Evolutionary conservation across 53 echinoderm and acorn worm genomes (phyloP), one percentile per base, ranked within the genome.

Genomic region (Hippasteria phrygiana): DNA sequence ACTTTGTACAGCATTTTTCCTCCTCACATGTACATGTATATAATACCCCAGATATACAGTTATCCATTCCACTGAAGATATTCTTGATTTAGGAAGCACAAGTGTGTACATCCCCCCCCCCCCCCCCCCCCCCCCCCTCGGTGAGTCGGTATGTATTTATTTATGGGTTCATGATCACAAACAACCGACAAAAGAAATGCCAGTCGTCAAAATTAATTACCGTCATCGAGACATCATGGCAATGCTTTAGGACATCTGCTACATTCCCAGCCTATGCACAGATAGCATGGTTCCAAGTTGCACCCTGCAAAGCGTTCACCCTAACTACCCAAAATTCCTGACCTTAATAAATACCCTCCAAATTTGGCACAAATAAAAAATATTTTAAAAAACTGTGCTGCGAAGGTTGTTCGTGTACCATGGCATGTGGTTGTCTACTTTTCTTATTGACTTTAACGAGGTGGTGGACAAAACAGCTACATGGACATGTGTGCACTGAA

Each of bases 291-390:
- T 20, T 37, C 72, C 3, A 12, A 5, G 6, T 3, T 8, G 74
- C 18, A 47, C 47, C 74, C 74, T 47, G 47, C 39, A 18, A 47
- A 45, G 74, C 47, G 39, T 28, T 32, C 2, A 63, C 20, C 72
- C 20, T 11, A 72, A 74, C 74, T 17, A 31, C 31, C 35, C 32
- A 14, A 32, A 14, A 76, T 77, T n/a, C 54, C 54, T 77, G 77
- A 77, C 77, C 55, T 54, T 77, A 55, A 34, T n/a, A 43, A 10
- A 54, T 54, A 74, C 77, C 77, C 77, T 77, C 17, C 77, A 34
- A 51, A 77, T 77, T 77, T 53, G 32, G 35, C 53, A 31, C n/a
- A 45, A 77, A 77, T 54, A 35, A 77, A 77, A 17, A 53, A n/a
- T n/a, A n/a, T n/a, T n/a, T n/a, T n/a, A n/a, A n/a, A 13, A 50